Percentiles rank a stretch among this genome's conserved stretches.
Evolutionary conservation across 2,113 vertebrate species (phyloP).

Genomic region (Trogon melanurus): DNA sequence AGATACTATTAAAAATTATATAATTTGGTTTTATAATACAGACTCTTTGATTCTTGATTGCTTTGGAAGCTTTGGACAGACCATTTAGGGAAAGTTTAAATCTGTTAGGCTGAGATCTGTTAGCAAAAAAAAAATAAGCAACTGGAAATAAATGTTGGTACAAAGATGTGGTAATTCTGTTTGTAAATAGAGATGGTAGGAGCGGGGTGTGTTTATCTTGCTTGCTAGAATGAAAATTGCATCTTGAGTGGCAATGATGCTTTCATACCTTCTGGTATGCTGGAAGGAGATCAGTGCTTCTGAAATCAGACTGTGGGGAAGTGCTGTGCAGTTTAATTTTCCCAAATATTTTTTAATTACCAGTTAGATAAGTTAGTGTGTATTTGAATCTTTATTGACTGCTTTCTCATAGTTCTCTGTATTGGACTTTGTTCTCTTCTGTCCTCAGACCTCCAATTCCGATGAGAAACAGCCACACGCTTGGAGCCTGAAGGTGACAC

Average conservation of each 20-base stretch:
- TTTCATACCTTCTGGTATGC: neutral
- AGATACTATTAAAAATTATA: neutral
- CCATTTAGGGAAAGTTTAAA: neutral
- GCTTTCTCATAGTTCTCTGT: neutral
- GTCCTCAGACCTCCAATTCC: slow-evolving; percentile 51
- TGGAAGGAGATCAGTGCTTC: neutral
- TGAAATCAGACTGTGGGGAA: neutral
- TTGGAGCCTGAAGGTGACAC: slow-evolving; percentile 88
- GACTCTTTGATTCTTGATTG: neutral
- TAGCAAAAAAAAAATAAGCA: neutral
- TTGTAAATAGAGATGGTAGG: neutral
- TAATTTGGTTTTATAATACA: neutral
- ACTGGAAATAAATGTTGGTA: neutral
- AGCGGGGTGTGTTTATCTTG: neutral
- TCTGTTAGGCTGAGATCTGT: neutral
- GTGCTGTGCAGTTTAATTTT: neutral
- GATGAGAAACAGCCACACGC: slow-evolving; percentile 56
- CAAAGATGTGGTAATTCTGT: neutral
- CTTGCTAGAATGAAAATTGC: neutral
- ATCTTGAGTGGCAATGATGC: neutral
- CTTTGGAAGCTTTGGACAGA: neutral
- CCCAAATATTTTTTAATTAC: neutral
- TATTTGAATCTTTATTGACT: neutral
- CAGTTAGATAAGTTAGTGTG: neutral
- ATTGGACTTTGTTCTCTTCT: slow-evolving; percentile 20